Evolutionary conservation across 1,140 invertebrate genomes (phyloP).

Genomic region (Pachypeltis micranthus): DNA sequence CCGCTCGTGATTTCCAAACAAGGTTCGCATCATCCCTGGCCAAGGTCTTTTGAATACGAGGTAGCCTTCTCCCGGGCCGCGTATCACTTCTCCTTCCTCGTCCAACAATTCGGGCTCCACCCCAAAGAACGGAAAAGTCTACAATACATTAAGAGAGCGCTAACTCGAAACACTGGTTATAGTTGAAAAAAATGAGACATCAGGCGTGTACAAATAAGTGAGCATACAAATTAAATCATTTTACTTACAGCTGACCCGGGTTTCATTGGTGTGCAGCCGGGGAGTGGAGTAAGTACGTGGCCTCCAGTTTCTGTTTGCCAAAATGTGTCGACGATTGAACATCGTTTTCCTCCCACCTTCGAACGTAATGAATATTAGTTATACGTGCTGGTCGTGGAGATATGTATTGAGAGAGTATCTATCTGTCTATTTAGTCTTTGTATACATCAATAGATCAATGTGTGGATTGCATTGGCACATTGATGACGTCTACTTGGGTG

Average conservation of each 20-base stretch:
- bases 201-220: too few relatives aligned
- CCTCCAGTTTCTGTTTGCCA: conserved; percentile 99
- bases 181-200: conserved; percentile 10
- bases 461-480: too few relatives aligned
- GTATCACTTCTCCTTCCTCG: conserved; percentile 74
- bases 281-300: conserved; percentile 86
- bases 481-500: too few relatives aligned
- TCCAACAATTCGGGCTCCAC: conserved; percentile 78
- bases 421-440: too few relatives aligned
- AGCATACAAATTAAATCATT: neutral
- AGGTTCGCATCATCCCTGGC: conserved; percentile 93
- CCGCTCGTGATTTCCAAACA: conserved; percentile 83
- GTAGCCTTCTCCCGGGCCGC: conserved; percentile 85
- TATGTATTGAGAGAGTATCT: too few relatives aligned
- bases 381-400: too few relatives aligned
- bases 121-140: conserved; percentile 95
- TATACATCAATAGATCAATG: too few relatives aligned
- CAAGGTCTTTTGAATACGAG: conserved; percentile 86
- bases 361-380: too few relatives aligned
- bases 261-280: conserved; percentile 90
- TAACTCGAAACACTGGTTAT: too few relatives aligned
- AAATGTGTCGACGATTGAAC: conserved; percentile 93
- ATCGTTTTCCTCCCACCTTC: conserved; percentile 68
- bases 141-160: conserved; percentile 27
- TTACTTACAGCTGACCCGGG: conserved; percentile 84